Percentiles rank a stretch among this genome's conserved stretches.
Evolutionary conservation across 1,140 invertebrate species (phyloP).

Genomic region (Sitobion miscanthi): DNA sequence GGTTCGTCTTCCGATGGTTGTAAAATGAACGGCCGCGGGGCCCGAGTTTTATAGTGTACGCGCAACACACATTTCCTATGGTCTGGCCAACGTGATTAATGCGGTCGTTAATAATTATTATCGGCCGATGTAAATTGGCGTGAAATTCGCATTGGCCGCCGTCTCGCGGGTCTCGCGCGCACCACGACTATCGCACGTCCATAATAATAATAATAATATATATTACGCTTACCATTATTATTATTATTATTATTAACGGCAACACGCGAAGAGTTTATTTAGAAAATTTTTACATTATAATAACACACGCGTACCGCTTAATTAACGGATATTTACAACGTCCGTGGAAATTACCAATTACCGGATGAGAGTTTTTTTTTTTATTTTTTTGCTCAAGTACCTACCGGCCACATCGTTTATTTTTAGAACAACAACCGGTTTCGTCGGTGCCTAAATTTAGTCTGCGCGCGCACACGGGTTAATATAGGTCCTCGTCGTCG

Average conservation of each 20-base stretch:
- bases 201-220: neutral
- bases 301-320: neutral
- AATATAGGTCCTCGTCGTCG: neutral
- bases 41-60: neutral
- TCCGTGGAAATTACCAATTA: constrained; percentile 6
- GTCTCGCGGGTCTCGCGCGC: neutral
- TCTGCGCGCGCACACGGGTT: neutral
- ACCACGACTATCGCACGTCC: neutral
- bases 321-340: constrained; percentile 11
- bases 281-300: constrained; percentile 18
- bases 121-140: constrained; percentile 2
- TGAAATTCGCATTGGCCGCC: neutral
- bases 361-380: neutral
- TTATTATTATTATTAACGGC: neutral
- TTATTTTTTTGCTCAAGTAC: neutral
- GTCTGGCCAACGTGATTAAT: neutral
- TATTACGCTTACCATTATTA: neutral
- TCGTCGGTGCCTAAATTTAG: neutral
- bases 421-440: constrained; percentile 14
- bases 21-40: neutral
- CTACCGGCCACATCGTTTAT: neutral
- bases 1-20: neutral
- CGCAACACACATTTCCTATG: neutral
- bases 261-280: neutral
- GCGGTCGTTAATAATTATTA: constrained; percentile 11